Conservation (phyloP, 2,113 vertebrate species). For the Sturnus vulgaris region DNA sequence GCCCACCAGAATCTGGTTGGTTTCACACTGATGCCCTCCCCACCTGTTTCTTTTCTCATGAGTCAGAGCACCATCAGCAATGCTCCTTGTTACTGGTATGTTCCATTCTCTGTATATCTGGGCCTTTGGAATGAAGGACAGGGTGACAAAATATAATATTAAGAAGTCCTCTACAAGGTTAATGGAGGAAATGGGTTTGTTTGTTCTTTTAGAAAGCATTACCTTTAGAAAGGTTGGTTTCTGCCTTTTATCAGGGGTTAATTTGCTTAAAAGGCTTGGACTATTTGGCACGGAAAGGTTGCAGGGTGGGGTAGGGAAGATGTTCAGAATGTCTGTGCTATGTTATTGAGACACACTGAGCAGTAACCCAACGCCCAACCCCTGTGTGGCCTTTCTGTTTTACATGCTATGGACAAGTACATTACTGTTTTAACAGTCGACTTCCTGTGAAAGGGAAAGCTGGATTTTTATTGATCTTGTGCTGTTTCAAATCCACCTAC, state of each 20-base stretch:
- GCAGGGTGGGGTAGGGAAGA: not conserved
- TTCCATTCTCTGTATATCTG: not conserved
- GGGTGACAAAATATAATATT: not conserved
- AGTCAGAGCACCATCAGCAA: not conserved
- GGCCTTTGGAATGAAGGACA: not conserved
- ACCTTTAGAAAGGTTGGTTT: not conserved
- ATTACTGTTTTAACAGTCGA: constrained; percentile 50
- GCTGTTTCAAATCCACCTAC: constrained; percentile 49
- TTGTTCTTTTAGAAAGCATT: not conserved
- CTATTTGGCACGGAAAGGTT: not conserved
- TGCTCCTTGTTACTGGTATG: fast-evolving
- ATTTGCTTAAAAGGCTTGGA: not conserved
- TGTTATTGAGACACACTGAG: not conserved
- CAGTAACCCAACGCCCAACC: not conserved
- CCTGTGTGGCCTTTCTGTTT: constrained; percentile 54
- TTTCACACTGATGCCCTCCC: not conserved
- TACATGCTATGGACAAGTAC: constrained; percentile 39
- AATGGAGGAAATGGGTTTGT: not conserved
- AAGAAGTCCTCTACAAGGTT: not conserved
- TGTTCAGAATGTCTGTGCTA: not conserved
- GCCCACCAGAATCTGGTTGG: not conserved
- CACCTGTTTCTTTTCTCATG: not conserved
- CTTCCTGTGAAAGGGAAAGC: constrained; percentile 50
- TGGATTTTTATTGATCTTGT: constrained; percentile 47
- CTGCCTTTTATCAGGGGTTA: not conserved